Evolutionary conservation across 2,113 vertebrate genomes (phyloP).

Genomic region (Sinocyclocheilus rhinocerous): DNA sequence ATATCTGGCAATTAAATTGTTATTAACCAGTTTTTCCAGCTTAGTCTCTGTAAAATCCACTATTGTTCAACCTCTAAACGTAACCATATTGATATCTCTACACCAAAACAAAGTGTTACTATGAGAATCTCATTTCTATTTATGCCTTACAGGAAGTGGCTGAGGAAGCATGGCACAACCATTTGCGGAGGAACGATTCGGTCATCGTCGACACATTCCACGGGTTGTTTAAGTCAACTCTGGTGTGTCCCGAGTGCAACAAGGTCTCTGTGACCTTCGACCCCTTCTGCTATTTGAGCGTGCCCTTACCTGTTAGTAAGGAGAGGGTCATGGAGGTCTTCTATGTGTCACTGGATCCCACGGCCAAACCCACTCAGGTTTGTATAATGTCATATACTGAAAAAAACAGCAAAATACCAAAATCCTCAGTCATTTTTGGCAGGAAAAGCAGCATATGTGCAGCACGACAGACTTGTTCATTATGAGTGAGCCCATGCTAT

Average conservation of each 20-base stretch:
- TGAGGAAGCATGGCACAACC: slow-evolving; percentile 87
- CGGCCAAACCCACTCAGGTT: slow-evolving; percentile 84
- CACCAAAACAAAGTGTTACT: not conserved
- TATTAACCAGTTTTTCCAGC: not conserved
- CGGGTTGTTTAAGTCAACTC: slow-evolving; percentile 89
- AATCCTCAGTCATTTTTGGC: not conserved
- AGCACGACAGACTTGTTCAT: not conserved
- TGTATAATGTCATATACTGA: not conserved
- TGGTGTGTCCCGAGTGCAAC: slow-evolving; percentile 84
- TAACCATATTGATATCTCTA: not conserved
- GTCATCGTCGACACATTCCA: slow-evolving; percentile 91
- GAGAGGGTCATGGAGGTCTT: slow-evolving; percentile 89
- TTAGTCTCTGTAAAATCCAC: not conserved
- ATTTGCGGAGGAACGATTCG: slow-evolving; percentile 86
- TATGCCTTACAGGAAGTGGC: slow-evolving; percentile 80
- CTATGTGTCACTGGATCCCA: slow-evolving; percentile 84
- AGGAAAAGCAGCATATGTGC: not conserved
- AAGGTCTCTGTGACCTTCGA: slow-evolving; percentile 90
- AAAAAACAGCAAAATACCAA: not conserved
- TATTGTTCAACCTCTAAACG: not conserved
- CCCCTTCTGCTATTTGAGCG: slow-evolving; percentile 91
- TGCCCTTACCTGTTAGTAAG: slow-evolving; percentile 84
- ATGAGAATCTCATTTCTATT: not conserved
- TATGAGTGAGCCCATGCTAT: not conserved
- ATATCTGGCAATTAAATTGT: no score